Percentiles rank a stretch among this genome's conserved stretches.
Evolutionary conservation across 2,113 vertebrate genomes (phyloP).

Genomic region (Leucoraja erinaceus): DNA sequence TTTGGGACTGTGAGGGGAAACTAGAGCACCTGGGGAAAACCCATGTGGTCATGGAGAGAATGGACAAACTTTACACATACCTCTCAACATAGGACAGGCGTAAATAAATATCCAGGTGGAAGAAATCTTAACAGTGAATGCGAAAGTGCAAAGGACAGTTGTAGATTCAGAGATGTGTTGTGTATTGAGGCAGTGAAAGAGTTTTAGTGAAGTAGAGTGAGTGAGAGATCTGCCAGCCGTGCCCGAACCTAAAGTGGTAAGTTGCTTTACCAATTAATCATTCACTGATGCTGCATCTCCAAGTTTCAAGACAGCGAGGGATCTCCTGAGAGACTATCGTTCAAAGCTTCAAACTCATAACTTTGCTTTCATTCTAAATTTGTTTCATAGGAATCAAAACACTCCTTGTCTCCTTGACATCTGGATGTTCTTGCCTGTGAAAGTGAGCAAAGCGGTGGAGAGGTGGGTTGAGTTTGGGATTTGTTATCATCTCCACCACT

Average conservation of each 20-base stretch:
- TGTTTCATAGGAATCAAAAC: background rate
- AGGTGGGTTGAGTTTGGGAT: background rate
- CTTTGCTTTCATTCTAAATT: conserved; percentile 1
- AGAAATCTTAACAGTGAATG: background rate
- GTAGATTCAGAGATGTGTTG: background rate
- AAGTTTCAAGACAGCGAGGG: background rate
- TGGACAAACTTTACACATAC: too few relatives aligned
- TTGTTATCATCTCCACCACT: too few relatives aligned
- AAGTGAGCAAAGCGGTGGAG: background rate
- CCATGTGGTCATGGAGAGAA: too few relatives aligned
- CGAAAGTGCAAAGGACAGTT: background rate
- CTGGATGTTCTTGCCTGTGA: background rate
- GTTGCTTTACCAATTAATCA: background rate
- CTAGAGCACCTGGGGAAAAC: too few relatives aligned
- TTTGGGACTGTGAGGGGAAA: too few relatives aligned
- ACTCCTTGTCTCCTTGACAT: background rate
- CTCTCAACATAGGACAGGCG: too few relatives aligned
- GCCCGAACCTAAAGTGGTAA: background rate
- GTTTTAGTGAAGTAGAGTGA: background rate
- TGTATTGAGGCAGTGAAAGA: background rate
- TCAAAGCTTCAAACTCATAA: background rate
- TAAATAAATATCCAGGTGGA: background rate
- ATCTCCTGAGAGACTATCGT: background rate
- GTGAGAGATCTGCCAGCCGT: background rate
- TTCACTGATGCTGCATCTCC: background rate